These are phyloP conservation scores for Aromia moschata DNA, from an alignment of 2,888 invertebrate species.

Conservation along the genomic window DNA sequence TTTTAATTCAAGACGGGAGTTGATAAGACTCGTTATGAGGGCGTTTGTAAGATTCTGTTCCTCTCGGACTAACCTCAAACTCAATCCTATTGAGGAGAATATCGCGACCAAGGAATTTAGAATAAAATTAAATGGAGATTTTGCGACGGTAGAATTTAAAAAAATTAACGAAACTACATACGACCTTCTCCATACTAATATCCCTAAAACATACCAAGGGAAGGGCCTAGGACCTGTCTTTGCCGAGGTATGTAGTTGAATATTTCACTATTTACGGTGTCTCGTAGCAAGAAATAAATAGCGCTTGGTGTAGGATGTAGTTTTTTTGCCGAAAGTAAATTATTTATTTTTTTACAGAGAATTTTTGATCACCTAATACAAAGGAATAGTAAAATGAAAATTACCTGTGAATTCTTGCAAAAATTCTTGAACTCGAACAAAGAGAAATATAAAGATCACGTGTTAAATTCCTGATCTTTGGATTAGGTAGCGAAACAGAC, in stretches of 20 bases:
- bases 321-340: no score
- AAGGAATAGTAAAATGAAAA: conserved; percentile 32
- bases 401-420: conserved; percentile 40
- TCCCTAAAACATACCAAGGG: conserved; percentile 73
- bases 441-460: conserved; percentile 24
- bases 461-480: no score
- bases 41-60: not conserved
- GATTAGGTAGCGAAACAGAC: no score
- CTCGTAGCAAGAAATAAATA: no score
- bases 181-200: conserved; percentile 71
- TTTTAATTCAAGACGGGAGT: no score
- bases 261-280: no score
- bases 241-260: conserved; percentile 73
- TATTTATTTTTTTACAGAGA: conserved; percentile 38
- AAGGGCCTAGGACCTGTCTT: conserved; percentile 75
- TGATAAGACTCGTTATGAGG: not conserved
- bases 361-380: conserved; percentile 38
- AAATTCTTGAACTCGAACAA: conserved; percentile 32
- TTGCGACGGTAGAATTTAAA: conserved; percentile 35
- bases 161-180: conserved; percentile 64
- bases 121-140: conserved; percentile 15
- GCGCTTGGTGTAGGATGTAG: no score
- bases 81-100: conserved; percentile 6
- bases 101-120: not conserved
- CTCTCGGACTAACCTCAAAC: not conserved